Evolutionary conservation across 2,113 vertebrate genomes (phyloP).

Genomic region (Sclerurus mexicanus): DNA sequence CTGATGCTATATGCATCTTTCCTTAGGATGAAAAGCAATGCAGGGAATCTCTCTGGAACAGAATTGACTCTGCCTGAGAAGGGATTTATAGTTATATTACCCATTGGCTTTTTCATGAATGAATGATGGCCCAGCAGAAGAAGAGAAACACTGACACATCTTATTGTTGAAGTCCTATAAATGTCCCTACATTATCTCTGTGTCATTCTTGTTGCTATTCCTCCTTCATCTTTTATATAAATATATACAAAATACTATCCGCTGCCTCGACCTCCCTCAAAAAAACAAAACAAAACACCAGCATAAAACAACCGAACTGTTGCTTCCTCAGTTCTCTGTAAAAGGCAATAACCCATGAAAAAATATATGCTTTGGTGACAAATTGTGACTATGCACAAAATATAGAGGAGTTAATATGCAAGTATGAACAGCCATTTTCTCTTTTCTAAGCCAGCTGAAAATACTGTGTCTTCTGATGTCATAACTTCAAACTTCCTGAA

Average conservation of each 20-base stretch:
- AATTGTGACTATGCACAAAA: background rate
- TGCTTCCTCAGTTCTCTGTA: background rate
- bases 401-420: background rate
- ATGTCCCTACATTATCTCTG: background rate
- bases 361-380: background rate
- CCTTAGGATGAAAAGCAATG: background rate
- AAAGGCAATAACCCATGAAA: background rate
- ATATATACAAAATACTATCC: background rate
- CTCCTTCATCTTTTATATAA: background rate
- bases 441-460: background rate
- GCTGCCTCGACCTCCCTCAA: too few species aligned
- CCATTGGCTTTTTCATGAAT: background rate
- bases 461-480: background rate
- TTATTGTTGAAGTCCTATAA: background rate
- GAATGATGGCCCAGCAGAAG: background rate
- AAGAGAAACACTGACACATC: background rate
- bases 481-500: background rate
- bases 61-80: background rate
- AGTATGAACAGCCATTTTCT: background rate
- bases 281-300: rapidly evolving
- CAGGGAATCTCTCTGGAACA: background rate
- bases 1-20: background rate
- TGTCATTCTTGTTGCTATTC: background rate
- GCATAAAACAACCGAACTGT: background rate
- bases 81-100: background rate